A percentile compares a stretch with the other conserved stretches of the same genome.
phyloP scores from a whole-genome alignment of 2,888 invertebrate species.

The Ophion ellenae region DNA sequence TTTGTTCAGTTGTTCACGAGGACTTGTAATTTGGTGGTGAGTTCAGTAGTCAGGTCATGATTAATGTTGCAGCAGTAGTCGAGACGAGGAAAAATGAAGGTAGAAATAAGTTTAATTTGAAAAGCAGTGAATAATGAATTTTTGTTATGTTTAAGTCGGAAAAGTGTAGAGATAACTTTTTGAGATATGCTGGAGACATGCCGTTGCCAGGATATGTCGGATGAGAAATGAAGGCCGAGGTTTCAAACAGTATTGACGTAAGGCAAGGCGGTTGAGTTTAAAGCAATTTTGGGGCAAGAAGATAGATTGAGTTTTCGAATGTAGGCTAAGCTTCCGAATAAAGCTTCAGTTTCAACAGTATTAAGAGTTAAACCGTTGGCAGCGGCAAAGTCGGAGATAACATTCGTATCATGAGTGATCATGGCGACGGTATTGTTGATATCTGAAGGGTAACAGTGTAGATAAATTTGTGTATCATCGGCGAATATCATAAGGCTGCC shows the following conservation, averaged over 20 bases:
- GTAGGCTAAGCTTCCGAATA: slow-evolving; percentile 16
- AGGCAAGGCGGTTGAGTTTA: too few species aligned
- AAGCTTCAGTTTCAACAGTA: background rate
- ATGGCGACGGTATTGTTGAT: background rate
- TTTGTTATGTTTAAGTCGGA: slow-evolving; percentile 12
- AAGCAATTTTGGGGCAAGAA: background rate
- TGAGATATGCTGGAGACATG: background rate
- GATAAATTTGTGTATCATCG: slow-evolving; percentile 42
- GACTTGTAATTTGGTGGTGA: too few species aligned
- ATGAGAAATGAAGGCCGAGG: background rate
- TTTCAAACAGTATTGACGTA: too few species aligned
- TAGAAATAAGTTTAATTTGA: slow-evolving; percentile 1
- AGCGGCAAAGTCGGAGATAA: background rate
- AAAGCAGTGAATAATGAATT: slow-evolving; percentile 3
- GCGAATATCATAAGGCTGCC: slow-evolving; percentile 13
- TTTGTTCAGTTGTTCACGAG: too few species aligned
- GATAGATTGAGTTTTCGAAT: background rate
- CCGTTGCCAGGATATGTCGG: slow-evolving; percentile 27
- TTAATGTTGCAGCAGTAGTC: too few species aligned
- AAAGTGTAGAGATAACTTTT: slow-evolving; percentile 21
- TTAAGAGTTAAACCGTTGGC: slow-evolving; percentile 4
- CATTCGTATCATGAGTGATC: background rate
- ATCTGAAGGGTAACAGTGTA: background rate
- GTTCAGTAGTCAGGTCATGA: too few species aligned
- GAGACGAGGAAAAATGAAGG: too few species aligned